Percentiles rank a stretch among this genome's conserved stretches.
Conservation (phyloP, 2,797 vertebrate species). For the Urosaurus nigricauda region DNA sequence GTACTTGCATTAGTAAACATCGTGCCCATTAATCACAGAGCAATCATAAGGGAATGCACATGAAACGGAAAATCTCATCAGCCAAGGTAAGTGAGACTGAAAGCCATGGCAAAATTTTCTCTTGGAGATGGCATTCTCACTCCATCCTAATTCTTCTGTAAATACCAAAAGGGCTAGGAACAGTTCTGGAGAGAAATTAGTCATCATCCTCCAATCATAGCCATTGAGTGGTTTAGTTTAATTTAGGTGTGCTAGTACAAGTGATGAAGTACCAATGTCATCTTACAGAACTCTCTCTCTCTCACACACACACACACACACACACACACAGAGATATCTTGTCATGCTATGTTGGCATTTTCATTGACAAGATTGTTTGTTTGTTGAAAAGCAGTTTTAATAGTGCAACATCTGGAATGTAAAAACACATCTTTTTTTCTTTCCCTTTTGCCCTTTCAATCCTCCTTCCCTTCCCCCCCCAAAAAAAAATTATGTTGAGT, state of each 20-base stretch:
- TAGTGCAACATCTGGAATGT: neutral
- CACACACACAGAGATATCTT: slow-evolving; percentile 61
- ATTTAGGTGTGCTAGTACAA: slow-evolving; percentile 42
- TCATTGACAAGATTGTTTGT: slow-evolving; percentile 4
- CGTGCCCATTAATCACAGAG: slow-evolving; percentile 74
- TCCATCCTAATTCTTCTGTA: slow-evolving; percentile 77
- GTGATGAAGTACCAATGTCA: slow-evolving; percentile 71
- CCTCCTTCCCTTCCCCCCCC: too few species aligned
- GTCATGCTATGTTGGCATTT: slow-evolving; percentile 10
- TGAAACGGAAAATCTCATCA: slow-evolving; percentile 70
- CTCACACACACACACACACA: too few species aligned
- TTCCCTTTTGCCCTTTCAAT: too few species aligned
- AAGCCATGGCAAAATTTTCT: slow-evolving; percentile 70
- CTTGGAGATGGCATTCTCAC: slow-evolving; percentile 74
- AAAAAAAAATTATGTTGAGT: too few species aligned
- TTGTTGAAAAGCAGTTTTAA: slow-evolving; percentile 16
- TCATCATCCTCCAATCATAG: slow-evolving; percentile 38
- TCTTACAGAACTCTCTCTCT: slow-evolving; percentile 68
- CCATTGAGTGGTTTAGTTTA: slow-evolving; percentile 22
- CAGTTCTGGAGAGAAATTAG: slow-evolving; percentile 75
- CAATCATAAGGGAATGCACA: slow-evolving; percentile 71
- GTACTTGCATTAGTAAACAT: slow-evolving; percentile 70
- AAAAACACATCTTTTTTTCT: too few species aligned
- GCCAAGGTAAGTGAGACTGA: slow-evolving; percentile 66
- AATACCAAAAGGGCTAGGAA: slow-evolving; percentile 78